phyloP scores from a whole-genome alignment of 1,140 invertebrate species.

The Laupala kohalensis region DNA sequence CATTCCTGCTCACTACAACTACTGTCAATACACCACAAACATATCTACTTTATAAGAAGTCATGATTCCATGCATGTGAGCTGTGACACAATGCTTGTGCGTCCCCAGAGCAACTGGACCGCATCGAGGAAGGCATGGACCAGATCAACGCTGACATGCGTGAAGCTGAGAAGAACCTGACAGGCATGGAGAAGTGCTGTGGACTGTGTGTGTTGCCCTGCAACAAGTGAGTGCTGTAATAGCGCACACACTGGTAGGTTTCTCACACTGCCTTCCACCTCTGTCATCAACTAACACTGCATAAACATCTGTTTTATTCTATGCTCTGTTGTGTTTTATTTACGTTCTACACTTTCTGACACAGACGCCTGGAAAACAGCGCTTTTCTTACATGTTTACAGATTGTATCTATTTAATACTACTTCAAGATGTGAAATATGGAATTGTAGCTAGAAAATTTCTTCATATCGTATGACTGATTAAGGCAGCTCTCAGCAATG shows the following conservation, averaged over 20 bases:
- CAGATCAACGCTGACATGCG: constrained; percentile 99
- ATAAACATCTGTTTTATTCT: background rate
- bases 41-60: background rate
- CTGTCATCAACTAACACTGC: background rate
- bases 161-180: constrained; percentile 97
- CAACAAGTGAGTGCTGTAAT: constrained; percentile 64
- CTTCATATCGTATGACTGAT: no score
- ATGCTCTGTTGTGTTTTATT: background rate
- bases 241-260: background rate
- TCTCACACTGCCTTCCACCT: background rate
- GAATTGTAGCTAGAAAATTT: no score
- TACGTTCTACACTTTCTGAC: background rate
- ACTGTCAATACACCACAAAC: background rate
- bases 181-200: constrained; percentile 99
- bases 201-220: constrained; percentile 95
- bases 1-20: no score
- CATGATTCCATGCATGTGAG: background rate
- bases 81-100: background rate
- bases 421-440: no score
- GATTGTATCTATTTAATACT: no score
- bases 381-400: no score
- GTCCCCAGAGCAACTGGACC: constrained; percentile 88
- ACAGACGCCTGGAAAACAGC: background rate
- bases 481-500: no score
- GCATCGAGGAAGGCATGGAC: constrained; percentile 99